Evolutionary conservation across 2,113 vertebrate species (phyloP), one percentile per base, ranked within the genome.

Genomic region (Oryzias melastigma): DNA sequence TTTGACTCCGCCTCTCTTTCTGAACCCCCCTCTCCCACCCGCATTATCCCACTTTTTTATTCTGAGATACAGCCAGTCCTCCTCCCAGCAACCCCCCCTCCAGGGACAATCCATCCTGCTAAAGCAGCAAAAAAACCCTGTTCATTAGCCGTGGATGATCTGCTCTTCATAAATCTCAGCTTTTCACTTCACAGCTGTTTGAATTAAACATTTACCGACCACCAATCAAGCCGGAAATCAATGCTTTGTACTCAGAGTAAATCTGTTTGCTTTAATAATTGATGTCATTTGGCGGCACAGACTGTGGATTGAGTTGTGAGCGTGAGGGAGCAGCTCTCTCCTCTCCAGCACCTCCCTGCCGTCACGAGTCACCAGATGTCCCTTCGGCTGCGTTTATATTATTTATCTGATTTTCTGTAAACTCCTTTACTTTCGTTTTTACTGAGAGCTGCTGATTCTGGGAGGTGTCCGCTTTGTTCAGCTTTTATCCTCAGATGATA

Each of bases 21-120:
- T 46, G 54, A 7, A 22, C 48, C 59, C 68, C n/a, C 68, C 63
- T 19, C 70, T 73, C 55, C 52, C 49, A 56, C 71, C 6, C 6
- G 25, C 58, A n/a, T 47, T 83, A 71, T 80, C 81, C 81, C 77
- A 75, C 67, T 85, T 80, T 83, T 72, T 74, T 73, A 76, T 78
- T 81, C 80, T 85, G 80, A 73, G 58, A 61, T 43, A 46, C n/a
- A 72, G 78, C 80, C 84, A 75, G 72, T 63, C 54, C 62, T 1
- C 52, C 85, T 86, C 76, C 65, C 66, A 81, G 81, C 70, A 73
- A 74, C 53, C 80, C 80, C 78, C 42, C 74, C 25, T 7, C 25
- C 25, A 57, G 77, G 72, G 73, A 58, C 52, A 76, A 49, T 58
- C 69, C 71, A 47, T 76, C 78, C 77, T 70, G 76, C 69, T 73